Evolutionary conservation across 2,888 invertebrate genomes (phyloP).

Genomic region (Apamea crenata): DNA sequence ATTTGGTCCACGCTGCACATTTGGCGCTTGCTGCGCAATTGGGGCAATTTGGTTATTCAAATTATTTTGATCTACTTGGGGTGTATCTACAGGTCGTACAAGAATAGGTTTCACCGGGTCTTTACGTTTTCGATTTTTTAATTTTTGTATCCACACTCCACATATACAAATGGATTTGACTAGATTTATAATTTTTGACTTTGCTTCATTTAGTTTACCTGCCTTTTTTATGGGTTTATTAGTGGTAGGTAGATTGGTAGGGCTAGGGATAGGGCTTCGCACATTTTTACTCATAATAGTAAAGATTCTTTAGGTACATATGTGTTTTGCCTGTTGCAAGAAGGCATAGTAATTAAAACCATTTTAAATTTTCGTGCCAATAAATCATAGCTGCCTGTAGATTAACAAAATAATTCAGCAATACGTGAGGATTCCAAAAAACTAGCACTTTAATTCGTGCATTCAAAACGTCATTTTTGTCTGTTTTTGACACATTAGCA

Average conservation of each 20-base stretch:
- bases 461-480: constrained; percentile 52
- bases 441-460: constrained; percentile 7
- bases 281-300: constrained; percentile 5
- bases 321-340: background rate
- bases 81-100: background rate
- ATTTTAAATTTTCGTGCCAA: constrained; percentile 24
- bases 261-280: background rate
- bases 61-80: background rate
- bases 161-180: constrained; percentile 8
- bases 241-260: background rate
- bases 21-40: background rate
- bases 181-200: background rate
- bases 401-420: constrained; percentile 31
- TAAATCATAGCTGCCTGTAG: constrained; percentile 13
- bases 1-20: background rate
- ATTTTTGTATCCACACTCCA: background rate
- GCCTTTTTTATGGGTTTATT: background rate
- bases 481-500: constrained; percentile 43
- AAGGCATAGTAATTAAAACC: constrained; percentile 23
- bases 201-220: background rate
- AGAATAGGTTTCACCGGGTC: background rate
- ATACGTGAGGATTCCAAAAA: constrained; percentile 15
- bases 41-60: background rate
- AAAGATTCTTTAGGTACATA: constrained; percentile 1
- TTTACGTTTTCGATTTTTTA: background rate